A percentile compares a stretch with the other conserved stretches of the same genome.
These are phyloP conservation scores for Strix occidentalis DNA, from an alignment of 2,797 vertebrate genomes.

Conservation along the genomic window DNA sequence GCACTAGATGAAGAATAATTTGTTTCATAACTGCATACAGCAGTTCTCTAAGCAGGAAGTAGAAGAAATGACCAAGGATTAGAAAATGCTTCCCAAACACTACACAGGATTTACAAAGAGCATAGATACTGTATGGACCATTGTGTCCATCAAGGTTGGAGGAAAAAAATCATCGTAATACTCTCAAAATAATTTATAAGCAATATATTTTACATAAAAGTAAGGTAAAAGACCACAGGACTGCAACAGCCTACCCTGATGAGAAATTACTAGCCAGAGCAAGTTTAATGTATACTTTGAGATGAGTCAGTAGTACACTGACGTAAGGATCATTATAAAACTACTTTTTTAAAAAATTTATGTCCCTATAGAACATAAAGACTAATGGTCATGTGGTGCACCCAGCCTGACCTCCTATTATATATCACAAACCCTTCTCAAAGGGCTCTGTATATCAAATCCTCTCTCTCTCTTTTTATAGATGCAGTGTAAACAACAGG, in stretches of 20 bases:
- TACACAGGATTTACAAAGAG: not conserved
- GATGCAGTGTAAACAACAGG: not conserved
- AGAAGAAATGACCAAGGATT: not conserved
- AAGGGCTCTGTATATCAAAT: not conserved
- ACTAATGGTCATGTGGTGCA: not conserved
- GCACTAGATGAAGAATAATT: not conserved
- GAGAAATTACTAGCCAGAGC: not conserved
- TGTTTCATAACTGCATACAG: not conserved
- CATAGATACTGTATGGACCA: not conserved
- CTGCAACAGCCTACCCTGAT: not conserved
- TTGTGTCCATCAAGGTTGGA: not conserved
- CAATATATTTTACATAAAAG: not conserved
- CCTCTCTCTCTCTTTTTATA: not conserved
- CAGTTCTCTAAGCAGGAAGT: not conserved
- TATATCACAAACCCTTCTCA: not conserved
- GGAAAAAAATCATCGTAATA: not conserved
- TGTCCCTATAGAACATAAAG: not conserved
- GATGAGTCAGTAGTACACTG: not conserved
- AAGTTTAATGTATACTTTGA: not conserved
- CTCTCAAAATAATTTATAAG: not conserved
- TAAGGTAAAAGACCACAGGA: not conserved
- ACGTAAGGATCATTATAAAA: not conserved
- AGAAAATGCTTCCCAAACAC: not conserved
- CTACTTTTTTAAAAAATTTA: not conserved
- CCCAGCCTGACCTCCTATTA: not conserved